phyloP scores from a whole-genome alignment of 2,888 invertebrate species.

The Chymomyza procnemis region DNA sequence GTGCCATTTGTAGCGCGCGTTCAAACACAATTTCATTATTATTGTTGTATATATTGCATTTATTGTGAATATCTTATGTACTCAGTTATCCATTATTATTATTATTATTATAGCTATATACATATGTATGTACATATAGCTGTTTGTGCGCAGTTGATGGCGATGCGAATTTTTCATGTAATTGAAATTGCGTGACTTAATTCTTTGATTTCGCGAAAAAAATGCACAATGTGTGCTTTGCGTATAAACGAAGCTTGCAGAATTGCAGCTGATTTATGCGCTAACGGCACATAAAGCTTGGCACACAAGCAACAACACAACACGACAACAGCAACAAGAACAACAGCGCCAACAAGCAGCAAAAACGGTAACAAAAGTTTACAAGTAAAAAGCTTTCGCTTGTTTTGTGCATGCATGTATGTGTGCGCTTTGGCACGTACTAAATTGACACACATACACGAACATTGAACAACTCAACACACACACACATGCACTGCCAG shows the following conservation, averaged over 20 bases:
- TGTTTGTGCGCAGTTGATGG: slow-evolving; percentile 41
- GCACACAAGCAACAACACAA: slow-evolving; percentile 36
- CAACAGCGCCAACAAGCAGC: slow-evolving; percentile 33
- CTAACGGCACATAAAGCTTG: slow-evolving; percentile 31
- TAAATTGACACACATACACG: not conserved
- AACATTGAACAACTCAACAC: no score
- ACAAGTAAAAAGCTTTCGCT: not conserved
- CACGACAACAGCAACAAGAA: slow-evolving; percentile 27
- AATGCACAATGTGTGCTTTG: slow-evolving; percentile 3
- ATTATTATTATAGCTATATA: slow-evolving; percentile 3
- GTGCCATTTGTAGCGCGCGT: slow-evolving; percentile 70
- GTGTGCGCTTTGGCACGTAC: not conserved
- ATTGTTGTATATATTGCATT: slow-evolving; percentile 19
- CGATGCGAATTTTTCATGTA: slow-evolving; percentile 38
- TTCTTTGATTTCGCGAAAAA: slow-evolving; percentile 55
- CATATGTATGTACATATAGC: slow-evolving; percentile 6
- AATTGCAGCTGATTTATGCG: slow-evolving; percentile 38
- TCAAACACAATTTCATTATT: slow-evolving; percentile 72
- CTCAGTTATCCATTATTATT: slow-evolving; percentile 10
- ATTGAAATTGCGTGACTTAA: slow-evolving; percentile 72
- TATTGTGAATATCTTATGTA: not conserved
- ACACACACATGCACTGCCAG: not conserved
- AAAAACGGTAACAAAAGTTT: slow-evolving; percentile 19
- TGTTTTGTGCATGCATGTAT: not conserved
- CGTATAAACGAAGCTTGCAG: slow-evolving; percentile 34